Conservation (phyloP, 1,140 invertebrate species). For the Chelonus insularis region DNA sequence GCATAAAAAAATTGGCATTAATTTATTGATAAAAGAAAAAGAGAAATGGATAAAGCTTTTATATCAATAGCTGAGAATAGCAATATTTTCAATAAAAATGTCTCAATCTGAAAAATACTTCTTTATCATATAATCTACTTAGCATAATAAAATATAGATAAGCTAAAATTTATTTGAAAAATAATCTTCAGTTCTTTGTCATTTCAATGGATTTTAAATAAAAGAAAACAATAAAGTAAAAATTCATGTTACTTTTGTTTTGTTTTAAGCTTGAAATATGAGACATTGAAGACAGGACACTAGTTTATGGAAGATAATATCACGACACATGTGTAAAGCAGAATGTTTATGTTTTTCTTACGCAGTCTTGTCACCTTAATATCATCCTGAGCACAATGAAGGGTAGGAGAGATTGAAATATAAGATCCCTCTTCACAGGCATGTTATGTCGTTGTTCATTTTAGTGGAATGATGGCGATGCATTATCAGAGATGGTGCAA, state of each 20-base stretch:
- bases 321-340: background rate
- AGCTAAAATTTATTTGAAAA: no score
- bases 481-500: constrained; percentile 2
- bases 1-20: no score
- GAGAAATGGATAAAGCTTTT: no score
- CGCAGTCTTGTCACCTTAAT: background rate
- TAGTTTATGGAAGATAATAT: constrained; percentile 1
- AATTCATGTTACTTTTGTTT: constrained; percentile 7
- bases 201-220: no score
- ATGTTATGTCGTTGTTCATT: background rate
- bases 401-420: background rate
- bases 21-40: no score
- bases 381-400: background rate
- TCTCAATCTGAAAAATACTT: no score
- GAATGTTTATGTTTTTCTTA: constrained; percentile 7
- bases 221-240: no score
- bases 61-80: no score
- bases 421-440: background rate
- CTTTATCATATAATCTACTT: no score
- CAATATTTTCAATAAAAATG: no score
- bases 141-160: no score
- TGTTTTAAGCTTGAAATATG: constrained; percentile 4
- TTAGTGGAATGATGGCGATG: constrained; percentile 20
- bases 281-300: background rate
- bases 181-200: no score